Evolutionary conservation across 2,113 vertebrate species (phyloP).

Genomic region (Pheucticus melanocephalus): DNA sequence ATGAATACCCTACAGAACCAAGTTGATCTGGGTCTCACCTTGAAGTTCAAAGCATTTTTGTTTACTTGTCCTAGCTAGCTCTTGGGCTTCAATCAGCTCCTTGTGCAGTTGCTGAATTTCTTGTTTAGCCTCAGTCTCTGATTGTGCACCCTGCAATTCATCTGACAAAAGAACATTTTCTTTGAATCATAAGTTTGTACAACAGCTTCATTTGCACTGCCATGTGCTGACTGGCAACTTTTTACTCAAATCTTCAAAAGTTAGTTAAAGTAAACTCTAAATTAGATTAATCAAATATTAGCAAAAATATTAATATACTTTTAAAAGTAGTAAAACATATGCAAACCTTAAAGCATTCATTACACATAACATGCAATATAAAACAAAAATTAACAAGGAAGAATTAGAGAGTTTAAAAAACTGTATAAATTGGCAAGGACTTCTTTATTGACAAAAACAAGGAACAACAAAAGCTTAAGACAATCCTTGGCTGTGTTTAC

Average conservation of each 20-base stretch:
- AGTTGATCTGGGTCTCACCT: conserved; percentile 79
- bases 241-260: conserved; percentile 15
- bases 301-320: conserved; percentile 44
- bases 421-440: not conserved
- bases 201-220: conserved; percentile 34
- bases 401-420: not conserved
- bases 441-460: not conserved
- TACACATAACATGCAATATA: not conserved
- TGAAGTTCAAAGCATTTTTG: conserved; percentile 96
- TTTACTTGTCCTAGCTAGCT: conserved; percentile 92
- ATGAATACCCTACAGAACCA: conserved; percentile 4
- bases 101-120: conserved; percentile 91
- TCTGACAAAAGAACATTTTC: conserved; percentile 80
- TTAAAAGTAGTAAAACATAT: not conserved
- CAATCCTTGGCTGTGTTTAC: not conserved
- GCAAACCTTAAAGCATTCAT: not conserved
- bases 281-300: conserved; percentile 62
- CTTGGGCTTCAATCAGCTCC: conserved; percentile 93
- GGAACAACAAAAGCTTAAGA: not conserved
- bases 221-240: not conserved
- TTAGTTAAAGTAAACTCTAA: conserved; percentile 39
- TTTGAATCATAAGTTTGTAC: conserved; percentile 66
- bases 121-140: conserved; percentile 90
- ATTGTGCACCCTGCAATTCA: conserved; percentile 85
- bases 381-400: not conserved